Evolutionary conservation across 2,113 vertebrate genomes (phyloP).

Genomic region (Varanus komodoensis): DNA sequence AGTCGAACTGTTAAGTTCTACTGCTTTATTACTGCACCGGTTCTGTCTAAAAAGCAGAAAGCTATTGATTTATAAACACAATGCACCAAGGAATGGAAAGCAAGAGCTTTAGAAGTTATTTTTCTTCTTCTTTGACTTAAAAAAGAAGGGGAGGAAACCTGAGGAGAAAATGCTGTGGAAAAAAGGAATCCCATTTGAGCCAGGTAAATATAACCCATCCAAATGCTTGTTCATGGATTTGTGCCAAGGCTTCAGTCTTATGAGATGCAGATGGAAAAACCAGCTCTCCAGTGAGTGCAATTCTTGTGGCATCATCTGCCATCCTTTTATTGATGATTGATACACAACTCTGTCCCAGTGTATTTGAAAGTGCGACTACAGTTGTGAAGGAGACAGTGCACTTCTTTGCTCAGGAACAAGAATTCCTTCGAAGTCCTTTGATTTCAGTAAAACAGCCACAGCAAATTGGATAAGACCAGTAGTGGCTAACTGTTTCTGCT

Average conservation of each 20-base stretch:
- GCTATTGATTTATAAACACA: constrained; percentile 34
- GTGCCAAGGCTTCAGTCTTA: background rate
- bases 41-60: constrained; percentile 34
- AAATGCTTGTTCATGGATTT: constrained; percentile 9
- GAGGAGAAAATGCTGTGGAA: background rate
- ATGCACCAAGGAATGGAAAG: background rate
- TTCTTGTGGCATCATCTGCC: constrained; percentile 17
- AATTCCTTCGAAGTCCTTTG: constrained; percentile 20
- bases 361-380: constrained; percentile 21
- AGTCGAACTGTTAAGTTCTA: background rate
- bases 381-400: background rate
- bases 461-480: constrained; percentile 42
- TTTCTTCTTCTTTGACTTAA: background rate
- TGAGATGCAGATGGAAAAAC: constrained; percentile 3
- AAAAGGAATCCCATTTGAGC: background rate
- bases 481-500: constrained; percentile 40
- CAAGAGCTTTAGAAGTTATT: constrained; percentile 4
- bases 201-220: background rate
- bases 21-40: constrained; percentile 13
- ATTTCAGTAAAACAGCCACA: constrained; percentile 42
- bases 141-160: background rate
- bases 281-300: background rate
- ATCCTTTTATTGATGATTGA: constrained; percentile 42
- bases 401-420: constrained; percentile 26
- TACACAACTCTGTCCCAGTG: constrained; percentile 20